Conservation (phyloP, 2,113 vertebrate genomes). For the Lagenorhynchus albirostris region DNA sequence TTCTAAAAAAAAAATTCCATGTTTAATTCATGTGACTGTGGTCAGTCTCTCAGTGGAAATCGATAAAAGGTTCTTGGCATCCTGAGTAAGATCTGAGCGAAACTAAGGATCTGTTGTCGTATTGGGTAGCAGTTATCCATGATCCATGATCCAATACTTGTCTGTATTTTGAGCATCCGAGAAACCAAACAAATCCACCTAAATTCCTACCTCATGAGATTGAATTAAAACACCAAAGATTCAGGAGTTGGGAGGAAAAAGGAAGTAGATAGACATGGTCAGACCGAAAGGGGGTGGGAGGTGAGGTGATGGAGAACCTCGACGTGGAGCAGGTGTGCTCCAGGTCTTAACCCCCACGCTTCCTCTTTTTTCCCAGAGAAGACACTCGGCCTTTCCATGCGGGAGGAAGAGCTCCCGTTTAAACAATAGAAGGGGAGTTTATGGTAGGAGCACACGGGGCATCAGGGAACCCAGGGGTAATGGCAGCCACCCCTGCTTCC, state of each 20-base stretch:
- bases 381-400: not conserved
- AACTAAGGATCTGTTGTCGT: not conserved
- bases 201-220: not conserved
- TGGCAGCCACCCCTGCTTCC: not conserved
- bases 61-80: not conserved
- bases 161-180: not conserved
- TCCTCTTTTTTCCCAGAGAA: not conserved
- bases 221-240: slow-evolving; percentile 34
- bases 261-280: not conserved
- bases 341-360: not conserved
- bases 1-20: not conserved
- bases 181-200: not conserved
- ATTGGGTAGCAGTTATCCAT: not conserved
- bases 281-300: not conserved
- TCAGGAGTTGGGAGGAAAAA: not conserved
- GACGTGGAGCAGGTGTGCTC: not conserved
- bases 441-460: not conserved
- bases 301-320: not conserved
- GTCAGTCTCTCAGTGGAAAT: not conserved
- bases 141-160: not conserved
- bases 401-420: not conserved
- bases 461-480: not conserved
- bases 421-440: not conserved
- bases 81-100: not conserved
- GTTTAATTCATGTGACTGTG: not conserved